Evolutionary conservation across 2,888 invertebrate genomes (phyloP), one percentile per base, ranked within the genome.

Genomic region (Temnothorax rugatulus): DNA sequence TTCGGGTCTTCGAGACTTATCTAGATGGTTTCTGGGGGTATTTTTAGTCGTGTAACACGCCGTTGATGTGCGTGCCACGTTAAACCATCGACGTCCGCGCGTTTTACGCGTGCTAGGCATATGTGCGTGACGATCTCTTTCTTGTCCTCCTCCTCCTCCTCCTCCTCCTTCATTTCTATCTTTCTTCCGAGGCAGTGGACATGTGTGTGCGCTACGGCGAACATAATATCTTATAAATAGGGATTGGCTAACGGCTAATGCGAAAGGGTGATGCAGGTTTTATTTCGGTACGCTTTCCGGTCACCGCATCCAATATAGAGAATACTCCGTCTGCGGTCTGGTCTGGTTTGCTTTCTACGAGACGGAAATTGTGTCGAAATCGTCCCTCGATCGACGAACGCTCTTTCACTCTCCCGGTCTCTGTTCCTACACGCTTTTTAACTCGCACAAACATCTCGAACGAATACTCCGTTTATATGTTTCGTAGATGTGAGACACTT

Each of bases 141-240:
- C 66, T n/a, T 21, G 25, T 75, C 68, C 52, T 3, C 69, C 57
- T 57, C 52, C 38, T 66, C 13, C 50, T 75, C 68, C 52, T 3
- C 69, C 57, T 57, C 52, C 38, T 66, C 13, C 50, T 52, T 71
- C 21, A 21, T 64, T 61, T 34, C 34, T n/a, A 41, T 34, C 34
- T 47, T 41, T 52, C 76, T 54, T 34, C 21, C n/a, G 8, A 52
- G 15, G 29, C 29, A 41, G 25, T 64, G 84, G 74, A 73, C 79
- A 76, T 50, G 86, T 82, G 82, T 82, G 77, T 29, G 57, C 61
- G 82, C 83, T 84, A 21, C 81, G 74, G 25, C 76, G 91, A 83
- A 71, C 90, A 89, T 91, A 90, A 90, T 90, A 88, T 86, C 88
- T 88, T 90, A 91, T 90, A 90, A 90, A 91, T 90, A 90, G 90